phyloP scores from a whole-genome alignment of 2,113 vertebrate species.

The Hypocryptadius cinnamomeus region DNA sequence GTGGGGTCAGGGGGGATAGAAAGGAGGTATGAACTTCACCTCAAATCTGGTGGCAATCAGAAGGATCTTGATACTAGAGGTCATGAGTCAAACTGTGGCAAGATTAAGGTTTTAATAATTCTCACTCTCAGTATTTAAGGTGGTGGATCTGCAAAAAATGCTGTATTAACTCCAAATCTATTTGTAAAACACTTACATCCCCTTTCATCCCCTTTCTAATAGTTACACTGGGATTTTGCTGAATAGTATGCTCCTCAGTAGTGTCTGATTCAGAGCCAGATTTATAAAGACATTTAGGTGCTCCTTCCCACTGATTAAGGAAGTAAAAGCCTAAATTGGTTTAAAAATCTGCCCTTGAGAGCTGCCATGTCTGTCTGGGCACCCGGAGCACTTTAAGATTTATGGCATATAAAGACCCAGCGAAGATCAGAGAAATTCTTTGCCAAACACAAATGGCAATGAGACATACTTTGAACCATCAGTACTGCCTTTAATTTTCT shows the following conservation, averaged over 20 bases:
- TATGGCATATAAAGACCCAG: background rate
- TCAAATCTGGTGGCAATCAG: rapidly evolving
- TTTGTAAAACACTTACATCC: background rate
- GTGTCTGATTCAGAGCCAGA: background rate
- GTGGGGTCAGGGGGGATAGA: background rate
- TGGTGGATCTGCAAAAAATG: background rate
- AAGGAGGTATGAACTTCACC: background rate
- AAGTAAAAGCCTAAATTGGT: slow-evolving; percentile 20
- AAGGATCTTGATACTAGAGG: background rate
- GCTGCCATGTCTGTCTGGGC: background rate
- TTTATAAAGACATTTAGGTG: slow-evolving; percentile 29
- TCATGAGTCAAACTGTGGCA: background rate
- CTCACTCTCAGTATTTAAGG: background rate
- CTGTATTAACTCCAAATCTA: background rate
- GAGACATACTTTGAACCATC: background rate
- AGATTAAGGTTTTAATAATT: background rate
- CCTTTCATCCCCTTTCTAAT: background rate
- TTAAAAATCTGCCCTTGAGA: slow-evolving; percentile 7
- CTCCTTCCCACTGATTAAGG: slow-evolving; percentile 19
- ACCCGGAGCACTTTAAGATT: background rate
- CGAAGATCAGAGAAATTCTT: background rate
- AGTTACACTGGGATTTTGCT: background rate
- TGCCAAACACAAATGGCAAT: background rate
- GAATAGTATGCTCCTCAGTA: background rate
- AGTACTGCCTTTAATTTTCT: background rate